Base-by-base conservation (phyloP, 2,113 vertebrate genomes). In the Malurus cyaneus region DNA sequence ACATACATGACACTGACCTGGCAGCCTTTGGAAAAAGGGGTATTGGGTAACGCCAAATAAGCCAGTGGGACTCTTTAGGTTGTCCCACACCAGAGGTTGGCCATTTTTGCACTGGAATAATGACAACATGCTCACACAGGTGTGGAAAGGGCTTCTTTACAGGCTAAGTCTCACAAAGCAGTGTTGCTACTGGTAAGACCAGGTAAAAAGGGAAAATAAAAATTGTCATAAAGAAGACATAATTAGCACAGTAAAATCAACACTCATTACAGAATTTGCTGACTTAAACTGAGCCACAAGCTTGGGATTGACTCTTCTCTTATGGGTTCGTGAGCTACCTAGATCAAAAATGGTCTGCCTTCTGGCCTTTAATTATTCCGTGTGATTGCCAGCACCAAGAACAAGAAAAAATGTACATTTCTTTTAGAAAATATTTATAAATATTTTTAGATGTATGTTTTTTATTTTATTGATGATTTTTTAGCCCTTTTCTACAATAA, bases 1-100 rank as follows among this genome's bases (percentile, higher is more conserved):
- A 39, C 8, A 17, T 0, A 11, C 4, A 44, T 3, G 62, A 53
- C 8, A 6, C 59, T 70, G n/a, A 66, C 8, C 15, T 5, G 9
- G 47, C 6, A 88, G 56, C 31, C 47, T 9, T 0, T 78, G 67
- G 36, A 66, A 80, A 83, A 70, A 11, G 78, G 32, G 15, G 12
- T 25, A 24, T 2, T 71, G 39, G 23, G 47, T 24, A 79, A 32
- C 18, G 53, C 7, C 65, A 50, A 66, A 52, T 5, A 39, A 74
- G 36, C 61, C 11, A 78, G 41, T 44, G 28, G 34, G 86, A 36
- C 14, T 73, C 44, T 64, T 42, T 39, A 31, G 18, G 25, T 2
- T 70, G 56, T 41, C 15, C 23, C 60, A 61, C 0, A 0, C 14
- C 19, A 72, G 25, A 44, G 28, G 17, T 50, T 62, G 39, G 20